Evolutionary conservation across 2,113 vertebrate species (phyloP), one percentile per base, ranked within the genome.

Genomic region (Rhineura floridana): DNA sequence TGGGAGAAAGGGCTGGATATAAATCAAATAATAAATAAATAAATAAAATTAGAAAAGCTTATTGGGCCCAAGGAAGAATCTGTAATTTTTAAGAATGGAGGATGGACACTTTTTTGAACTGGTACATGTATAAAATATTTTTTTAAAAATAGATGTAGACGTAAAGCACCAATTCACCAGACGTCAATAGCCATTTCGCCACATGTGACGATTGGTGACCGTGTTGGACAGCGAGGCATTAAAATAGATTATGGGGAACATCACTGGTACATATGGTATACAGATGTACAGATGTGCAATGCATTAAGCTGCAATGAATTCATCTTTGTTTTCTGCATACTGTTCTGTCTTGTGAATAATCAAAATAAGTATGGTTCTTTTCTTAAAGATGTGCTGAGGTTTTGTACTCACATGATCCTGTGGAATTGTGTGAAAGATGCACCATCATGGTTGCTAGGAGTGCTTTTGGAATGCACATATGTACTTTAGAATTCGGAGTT

Each of bases 301-400:
- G 30, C 55, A 25, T 76, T 44, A 25, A 44, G 42, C 73, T 77
- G 19, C 25, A 75, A 42, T 44, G 39, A 77, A 62, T 85, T 77
- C 42, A 19, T 85, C 17, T 63, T 52, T 48, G 30, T 28, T 62
- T 46, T 28, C 42, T 77, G 42, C 17, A 65, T 77, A 15, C 39
- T 77, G 63, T 7, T 36, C 33, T 52, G 17, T 17, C 52, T 72
- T 33, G 62, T 62, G 67, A 81, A 62, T 73, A 81, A 48, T 46
- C 23, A 87, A 81, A 81, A 81, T 80, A 55, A 81, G 46, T 59
- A 59, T 25, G 77, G 44, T 65, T 48, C 62, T 73, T 42, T 44
- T 55, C 25, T 87, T 87, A 72, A 81, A 87, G 39, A 63, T 77
- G 73, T 85, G 48, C 46, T 67, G 62, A 78, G n/a, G 23, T 46